phyloP scores from a whole-genome alignment of 2,113 vertebrate species.

The Tylochromis polylepis region DNA sequence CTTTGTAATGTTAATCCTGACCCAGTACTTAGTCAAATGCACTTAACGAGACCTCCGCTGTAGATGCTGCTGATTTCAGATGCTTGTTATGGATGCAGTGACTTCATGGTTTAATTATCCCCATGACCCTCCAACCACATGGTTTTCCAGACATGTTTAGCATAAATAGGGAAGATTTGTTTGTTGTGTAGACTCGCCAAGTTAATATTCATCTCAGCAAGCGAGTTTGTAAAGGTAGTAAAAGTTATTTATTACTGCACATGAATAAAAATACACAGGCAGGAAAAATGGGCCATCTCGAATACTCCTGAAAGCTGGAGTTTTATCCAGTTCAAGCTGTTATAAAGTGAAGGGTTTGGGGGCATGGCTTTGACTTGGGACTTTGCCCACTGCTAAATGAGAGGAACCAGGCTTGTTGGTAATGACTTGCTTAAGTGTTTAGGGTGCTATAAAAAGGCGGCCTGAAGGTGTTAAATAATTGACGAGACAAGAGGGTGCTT shows the following conservation, averaged over 20 bases:
- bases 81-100: neutral
- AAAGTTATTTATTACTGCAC: neutral
- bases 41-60: neutral
- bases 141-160: neutral
- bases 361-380: constrained; percentile 4
- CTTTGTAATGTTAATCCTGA: neutral
- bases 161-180: neutral
- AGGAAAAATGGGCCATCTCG: neutral
- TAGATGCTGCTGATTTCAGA: neutral
- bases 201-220: neutral
- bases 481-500: constrained; percentile 8
- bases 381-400: constrained; percentile 17
- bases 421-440: constrained; percentile 13
- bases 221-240: neutral
- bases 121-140: neutral
- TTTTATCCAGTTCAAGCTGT: neutral
- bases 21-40: neutral
- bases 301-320: neutral
- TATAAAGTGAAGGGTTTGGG: neutral
- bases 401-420: neutral
- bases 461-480: neutral
- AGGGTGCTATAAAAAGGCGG: constrained; percentile 22
- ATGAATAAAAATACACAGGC: neutral
- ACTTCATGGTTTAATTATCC: no score
- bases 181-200: neutral